phyloP scores from a whole-genome alignment of 2,888 invertebrate species.

The Metacarcinus magister region DNA sequence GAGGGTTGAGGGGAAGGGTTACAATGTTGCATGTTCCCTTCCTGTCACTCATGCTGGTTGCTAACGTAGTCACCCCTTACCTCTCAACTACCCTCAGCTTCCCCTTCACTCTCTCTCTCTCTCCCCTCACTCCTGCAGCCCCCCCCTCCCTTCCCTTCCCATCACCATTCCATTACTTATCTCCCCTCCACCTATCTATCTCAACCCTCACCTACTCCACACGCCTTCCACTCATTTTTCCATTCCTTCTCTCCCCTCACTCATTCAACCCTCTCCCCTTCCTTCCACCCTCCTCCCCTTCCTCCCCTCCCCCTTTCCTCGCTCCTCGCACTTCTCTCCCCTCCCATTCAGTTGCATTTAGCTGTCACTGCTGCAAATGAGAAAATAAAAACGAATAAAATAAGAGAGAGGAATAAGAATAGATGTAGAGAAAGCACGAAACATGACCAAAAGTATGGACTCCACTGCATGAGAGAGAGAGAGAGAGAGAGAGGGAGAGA shows the following conservation, averaged over 20 bases:
- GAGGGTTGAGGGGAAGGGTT: slow-evolving; percentile 56
- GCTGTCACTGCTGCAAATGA: slow-evolving; percentile 2
- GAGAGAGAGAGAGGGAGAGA: slow-evolving; percentile 30
- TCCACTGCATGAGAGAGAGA: neutral
- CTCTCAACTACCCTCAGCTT: neutral
- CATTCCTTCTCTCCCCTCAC: neutral
- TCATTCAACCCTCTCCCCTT: neutral
- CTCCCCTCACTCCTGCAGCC: too few species aligned
- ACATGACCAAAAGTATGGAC: neutral
- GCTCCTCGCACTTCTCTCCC: neutral
- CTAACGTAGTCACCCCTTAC: neutral
- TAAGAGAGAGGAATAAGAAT: slow-evolving; percentile 28
- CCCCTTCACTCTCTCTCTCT: neutral
- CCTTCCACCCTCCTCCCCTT: neutral
- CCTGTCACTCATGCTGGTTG: neutral
- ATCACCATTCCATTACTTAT: neutral
- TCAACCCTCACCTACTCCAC: neutral
- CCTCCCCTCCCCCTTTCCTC: neutral
- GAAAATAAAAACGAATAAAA: slow-evolving; percentile 29
- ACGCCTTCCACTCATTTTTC: neutral
- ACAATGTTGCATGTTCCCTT: neutral
- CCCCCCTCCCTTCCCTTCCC: neutral
- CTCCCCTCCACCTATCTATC: neutral
- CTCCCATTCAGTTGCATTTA: slow-evolving; percentile 30
- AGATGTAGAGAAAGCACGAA: neutral